A percentile compares a stretch with the other conserved stretches of the same genome.
These are phyloP conservation scores for Idaea aversata DNA, from an alignment of 2,888 invertebrate genomes.

Conservation along the genomic window DNA sequence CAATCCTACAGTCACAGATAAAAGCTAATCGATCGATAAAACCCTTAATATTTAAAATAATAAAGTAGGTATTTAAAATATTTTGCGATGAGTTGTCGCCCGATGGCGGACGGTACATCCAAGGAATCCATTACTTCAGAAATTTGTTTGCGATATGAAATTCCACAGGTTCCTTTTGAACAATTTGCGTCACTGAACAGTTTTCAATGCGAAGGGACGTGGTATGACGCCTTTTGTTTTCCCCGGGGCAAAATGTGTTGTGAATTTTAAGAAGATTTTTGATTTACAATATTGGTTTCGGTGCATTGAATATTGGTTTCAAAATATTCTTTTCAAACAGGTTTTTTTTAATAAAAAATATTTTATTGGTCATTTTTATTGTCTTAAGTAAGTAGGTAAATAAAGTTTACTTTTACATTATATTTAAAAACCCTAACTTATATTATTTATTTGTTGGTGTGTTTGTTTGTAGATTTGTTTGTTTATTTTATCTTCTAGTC, in stretches of 20 bases:
- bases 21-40: not conserved
- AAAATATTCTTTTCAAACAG: not conserved
- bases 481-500: no score
- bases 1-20: not conserved
- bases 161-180: slow-evolving; percentile 54
- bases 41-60: slow-evolving; percentile 13
- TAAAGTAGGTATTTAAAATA: slow-evolving; percentile 22
- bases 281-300: not conserved
- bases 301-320: not conserved
- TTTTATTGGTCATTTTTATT: no score
- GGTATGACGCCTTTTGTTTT: slow-evolving; percentile 1
- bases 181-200: slow-evolving; percentile 38
- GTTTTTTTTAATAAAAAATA: no score
- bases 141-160: slow-evolving; percentile 70
- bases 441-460: no score
- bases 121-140: slow-evolving; percentile 60
- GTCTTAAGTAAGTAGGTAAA: no score
- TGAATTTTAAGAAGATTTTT: not conserved
- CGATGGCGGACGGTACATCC: slow-evolving; percentile 32
- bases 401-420: no score
- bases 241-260: not conserved
- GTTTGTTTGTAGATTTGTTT: no score
- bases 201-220: slow-evolving; percentile 1
- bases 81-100: slow-evolving; percentile 28
- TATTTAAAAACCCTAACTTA: no score